Percentiles rank a stretch among this genome's conserved stretches.
These are phyloP conservation scores for Speoplatyrhinus poulsoni DNA, from an alignment of 2,113 vertebrate species.

Conservation along the genomic window DNA sequence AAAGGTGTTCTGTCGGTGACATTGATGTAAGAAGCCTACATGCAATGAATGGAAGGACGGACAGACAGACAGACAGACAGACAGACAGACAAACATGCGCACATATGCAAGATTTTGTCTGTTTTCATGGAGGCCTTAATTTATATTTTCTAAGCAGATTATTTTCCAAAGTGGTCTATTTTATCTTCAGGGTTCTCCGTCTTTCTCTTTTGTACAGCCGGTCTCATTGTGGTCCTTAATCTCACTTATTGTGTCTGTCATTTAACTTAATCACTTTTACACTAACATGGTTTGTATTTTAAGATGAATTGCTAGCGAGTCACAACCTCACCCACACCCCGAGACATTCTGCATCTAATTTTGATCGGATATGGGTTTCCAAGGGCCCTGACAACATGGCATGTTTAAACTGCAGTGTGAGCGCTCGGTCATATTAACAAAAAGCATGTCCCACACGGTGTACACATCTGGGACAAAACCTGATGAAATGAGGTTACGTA, in stretches of 20 bases:
- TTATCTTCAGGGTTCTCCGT: slow-evolving; percentile 8
- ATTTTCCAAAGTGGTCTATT: slow-evolving; percentile 13
- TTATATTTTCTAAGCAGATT: slow-evolving; percentile 3
- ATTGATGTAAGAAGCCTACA: background rate
- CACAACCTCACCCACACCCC: background rate
- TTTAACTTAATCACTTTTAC: background rate
- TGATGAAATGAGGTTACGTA: too few relatives aligned
- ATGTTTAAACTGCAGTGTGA: too few relatives aligned
- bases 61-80: background rate
- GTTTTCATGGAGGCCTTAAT: slow-evolving; percentile 50
- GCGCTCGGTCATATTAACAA: too few relatives aligned
- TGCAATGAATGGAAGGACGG: slow-evolving; percentile 1
- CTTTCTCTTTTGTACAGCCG: slow-evolving; percentile 8
- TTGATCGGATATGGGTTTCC: background rate
- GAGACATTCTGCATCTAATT: background rate
- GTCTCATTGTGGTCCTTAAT: background rate
- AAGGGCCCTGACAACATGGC: background rate
- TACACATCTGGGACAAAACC: too few relatives aligned
- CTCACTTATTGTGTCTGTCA: background rate
- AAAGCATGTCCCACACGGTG: too few relatives aligned
- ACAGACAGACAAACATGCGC: background rate
- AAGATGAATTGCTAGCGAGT: too few relatives aligned
- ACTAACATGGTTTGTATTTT: too few relatives aligned
- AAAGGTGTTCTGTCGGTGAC: background rate
- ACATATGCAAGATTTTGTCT: slow-evolving; percentile 47